A percentile compares a stretch with the other conserved stretches of the same genome.
Conservation (phyloP, 2,797 vertebrate genomes). For the Spondyliosoma cantharus region DNA sequence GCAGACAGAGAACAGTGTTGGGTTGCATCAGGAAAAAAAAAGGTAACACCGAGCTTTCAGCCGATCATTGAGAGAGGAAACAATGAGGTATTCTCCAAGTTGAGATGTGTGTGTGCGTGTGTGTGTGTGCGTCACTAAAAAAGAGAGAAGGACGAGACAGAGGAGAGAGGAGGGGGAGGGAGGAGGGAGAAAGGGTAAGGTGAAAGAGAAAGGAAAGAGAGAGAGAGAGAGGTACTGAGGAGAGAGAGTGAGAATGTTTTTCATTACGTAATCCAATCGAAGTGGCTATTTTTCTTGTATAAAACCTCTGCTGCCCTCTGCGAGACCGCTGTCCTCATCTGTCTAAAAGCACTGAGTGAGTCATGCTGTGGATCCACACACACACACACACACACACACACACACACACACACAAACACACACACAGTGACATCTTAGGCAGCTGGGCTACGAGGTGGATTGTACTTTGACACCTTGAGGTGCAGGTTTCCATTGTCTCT, state of each 20-base stretch:
- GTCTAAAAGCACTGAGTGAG: slow-evolving; percentile 84
- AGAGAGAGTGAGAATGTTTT: slow-evolving; percentile 60
- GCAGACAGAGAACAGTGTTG: slow-evolving; percentile 62
- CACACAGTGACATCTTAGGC: slow-evolving; percentile 33
- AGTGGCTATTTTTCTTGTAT: slow-evolving; percentile 81
- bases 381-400: slow-evolving; percentile 54
- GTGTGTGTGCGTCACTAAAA: slow-evolving; percentile 40
- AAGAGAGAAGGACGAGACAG: slow-evolving; percentile 13
- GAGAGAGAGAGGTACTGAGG: slow-evolving; percentile 8
- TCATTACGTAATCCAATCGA: slow-evolving; percentile 80
- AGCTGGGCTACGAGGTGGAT: slow-evolving; percentile 59
- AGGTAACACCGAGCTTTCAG: slow-evolving; percentile 46
- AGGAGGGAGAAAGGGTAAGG: slow-evolving; percentile 34
- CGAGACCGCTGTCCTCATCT: slow-evolving; percentile 80
- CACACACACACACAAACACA: slow-evolving; percentile 51
- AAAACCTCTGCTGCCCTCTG: slow-evolving; percentile 77
- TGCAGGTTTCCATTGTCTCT: slow-evolving; percentile 30
- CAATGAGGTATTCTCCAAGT: slow-evolving; percentile 48
- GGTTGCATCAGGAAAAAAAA: slow-evolving; percentile 57
- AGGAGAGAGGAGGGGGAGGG: not conserved
- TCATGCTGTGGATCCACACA: slow-evolving; percentile 72
- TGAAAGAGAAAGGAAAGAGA: slow-evolving; percentile 22
- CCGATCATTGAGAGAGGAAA: slow-evolving; percentile 41
- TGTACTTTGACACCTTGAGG: slow-evolving; percentile 59
- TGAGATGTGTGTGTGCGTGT: slow-evolving; percentile 5